Base-by-base conservation (phyloP, 2,888 invertebrate species). In the Leptopilina drosophilae region DNA sequence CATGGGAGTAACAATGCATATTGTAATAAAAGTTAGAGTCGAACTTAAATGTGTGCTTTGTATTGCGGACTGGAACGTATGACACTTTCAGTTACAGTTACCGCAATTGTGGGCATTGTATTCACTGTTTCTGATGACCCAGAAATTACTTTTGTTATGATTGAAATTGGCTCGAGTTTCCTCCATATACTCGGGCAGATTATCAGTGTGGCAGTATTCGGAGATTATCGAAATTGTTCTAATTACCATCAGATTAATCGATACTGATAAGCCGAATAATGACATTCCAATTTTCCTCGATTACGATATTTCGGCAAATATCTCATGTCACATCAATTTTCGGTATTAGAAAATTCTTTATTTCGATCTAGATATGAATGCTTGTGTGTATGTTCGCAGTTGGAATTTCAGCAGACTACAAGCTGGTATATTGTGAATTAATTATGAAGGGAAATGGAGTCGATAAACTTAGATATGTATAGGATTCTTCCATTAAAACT, bases 401-500 rank as follows among this genome's bases (percentile, higher is more conserved):
- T 14, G 53, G 53, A 73, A 73, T 73, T 33, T 33, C 33, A 33
- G 33, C 33, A 33, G 33, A 33, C 33, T 33, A 33, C 33, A 3
- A 4, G 5, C 33, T 33, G 42, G 20, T 49, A 73, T 73, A 26
- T 56, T 73, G 73, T 53, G 73, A 59, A 73, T 73, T 73, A 73
- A 73, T 73, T 73, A 73, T 73, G 56, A 73, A 73, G 46, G 20
- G 9, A 69, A 69, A 49, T n/a, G 33, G 53, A 73, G 53, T 49
- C 69, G 69, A 73, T 73, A 73, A 33, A 53, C 69, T 73, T 73
- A 56, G 56, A 49, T 49, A 49, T 49, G 12, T 12, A 49, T 8
- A 49, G 56, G 56, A 56, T 73, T 73, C 73, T 73, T 73, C 73
- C 73, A 73, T 73, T 73, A 73, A 73, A 73, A 73, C 73, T 33